Percentiles rank a stretch among this genome's conserved stretches.
phyloP scores from a whole-genome alignment of 2,888 invertebrate species.

The Andrena camellia region DNA sequence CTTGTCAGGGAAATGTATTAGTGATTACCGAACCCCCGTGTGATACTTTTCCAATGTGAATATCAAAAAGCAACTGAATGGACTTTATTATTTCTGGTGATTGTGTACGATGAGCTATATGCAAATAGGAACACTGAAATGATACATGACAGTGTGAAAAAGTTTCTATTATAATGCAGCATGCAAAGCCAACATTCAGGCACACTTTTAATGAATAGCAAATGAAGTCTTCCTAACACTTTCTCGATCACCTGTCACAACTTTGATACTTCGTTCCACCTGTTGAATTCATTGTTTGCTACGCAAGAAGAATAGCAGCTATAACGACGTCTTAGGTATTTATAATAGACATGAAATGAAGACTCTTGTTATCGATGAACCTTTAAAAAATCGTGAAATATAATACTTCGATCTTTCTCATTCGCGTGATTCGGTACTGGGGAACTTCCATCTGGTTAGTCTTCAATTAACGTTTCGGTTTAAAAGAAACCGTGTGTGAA shows the following conservation, averaged over 20 bases:
- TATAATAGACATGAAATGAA: background rate
- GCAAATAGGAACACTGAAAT: too few relatives aligned
- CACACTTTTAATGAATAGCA: background rate
- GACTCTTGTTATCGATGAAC: background rate
- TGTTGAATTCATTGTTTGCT: conserved; percentile 69
- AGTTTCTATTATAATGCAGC: background rate
- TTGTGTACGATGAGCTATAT: too few relatives aligned
- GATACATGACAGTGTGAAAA: background rate
- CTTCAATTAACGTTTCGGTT: too few relatives aligned
- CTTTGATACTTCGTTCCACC: conserved; percentile 71
- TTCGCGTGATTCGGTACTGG: too few relatives aligned
- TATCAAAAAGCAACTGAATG: background rate
- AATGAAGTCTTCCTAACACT: background rate
- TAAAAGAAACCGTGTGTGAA: too few relatives aligned
- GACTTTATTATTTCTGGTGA: too few relatives aligned
- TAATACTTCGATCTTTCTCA: background rate
- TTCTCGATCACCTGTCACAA: conserved; percentile 61
- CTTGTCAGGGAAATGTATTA: background rate
- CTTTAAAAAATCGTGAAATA: too few relatives aligned
- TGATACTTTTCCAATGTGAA: background rate
- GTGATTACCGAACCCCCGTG: background rate
- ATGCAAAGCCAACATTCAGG: background rate
- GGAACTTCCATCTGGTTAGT: too few relatives aligned
- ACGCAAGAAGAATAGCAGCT: conserved; percentile 27
- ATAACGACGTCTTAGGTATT: background rate